Base-by-base conservation (phyloP, 2,888 invertebrate species). In the Apamea crenata region DNA sequence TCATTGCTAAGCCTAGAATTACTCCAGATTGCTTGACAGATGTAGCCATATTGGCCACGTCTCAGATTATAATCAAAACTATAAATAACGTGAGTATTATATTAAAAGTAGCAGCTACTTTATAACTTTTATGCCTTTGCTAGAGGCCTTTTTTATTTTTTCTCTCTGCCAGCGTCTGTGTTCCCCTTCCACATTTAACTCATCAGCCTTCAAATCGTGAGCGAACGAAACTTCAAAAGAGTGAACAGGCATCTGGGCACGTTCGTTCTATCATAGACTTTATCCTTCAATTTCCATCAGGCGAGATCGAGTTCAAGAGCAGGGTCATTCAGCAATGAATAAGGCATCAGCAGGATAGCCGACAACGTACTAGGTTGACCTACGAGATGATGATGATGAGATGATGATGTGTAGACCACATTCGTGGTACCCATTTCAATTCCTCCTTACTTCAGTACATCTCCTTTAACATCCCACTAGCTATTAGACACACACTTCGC, bases 1-100 rank as follows among this genome's bases (percentile, higher is more conserved):
- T 44, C 21, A 61, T 32, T 59, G 21, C 40, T 47, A 18, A 50
- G 40, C 40, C 75, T 81, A 65, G n/a, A 53, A 4, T 69, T 29
- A 68, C 29, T 70, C 12, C 32, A n/a, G 18, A 12, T 32, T 56
- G 29, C 8, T 47, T 16, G 1, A 50, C 7, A 59, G 25, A 81
- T 66, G 32, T 65, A 63, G 12, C 10, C 32, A 53, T 25, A 65
- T 44, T 50, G n/a, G 12, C 18, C 36, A 50, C 16, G 16, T 40
- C 18, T 29, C 1, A 1, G 65, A 56, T 65, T 56, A 66, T 29
- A 25, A 65, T 56, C 21, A 44, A 44, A 56, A 44, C 16, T n/a
- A 67, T 25, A 32, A 44, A 56, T 53, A 44, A 32, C 14, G 40
- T n/a, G 16, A 50, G 36, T 21, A 25, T 36, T 47, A 71, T 44